These are phyloP conservation scores for Phragmatobia fuliginosa DNA, from an alignment of 2,888 invertebrate species.

Conservation along the genomic window DNA sequence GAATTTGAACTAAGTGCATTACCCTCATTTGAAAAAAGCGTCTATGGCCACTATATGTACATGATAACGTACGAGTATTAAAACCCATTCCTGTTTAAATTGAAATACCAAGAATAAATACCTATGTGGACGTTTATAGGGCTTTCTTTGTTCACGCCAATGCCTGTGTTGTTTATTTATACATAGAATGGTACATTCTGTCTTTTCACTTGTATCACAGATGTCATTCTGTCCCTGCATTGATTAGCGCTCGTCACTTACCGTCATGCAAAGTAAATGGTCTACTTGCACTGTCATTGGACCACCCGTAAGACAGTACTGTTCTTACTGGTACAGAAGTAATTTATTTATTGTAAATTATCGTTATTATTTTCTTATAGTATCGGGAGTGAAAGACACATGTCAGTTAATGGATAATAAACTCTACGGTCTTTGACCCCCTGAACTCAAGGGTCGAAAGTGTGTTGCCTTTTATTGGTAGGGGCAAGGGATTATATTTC, in stretches of 20 bases:
- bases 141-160: neutral
- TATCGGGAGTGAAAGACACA: neutral
- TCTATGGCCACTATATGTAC: no score
- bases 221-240: conserved; percentile 3
- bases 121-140: neutral
- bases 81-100: no score
- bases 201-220: neutral
- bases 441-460: no score
- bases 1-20: no score
- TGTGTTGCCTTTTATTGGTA: no score
- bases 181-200: neutral
- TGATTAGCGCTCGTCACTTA: conserved; percentile 3
- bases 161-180: neutral
- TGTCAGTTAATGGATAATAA: no score
- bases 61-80: no score
- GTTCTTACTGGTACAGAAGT: neutral
- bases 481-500: no score
- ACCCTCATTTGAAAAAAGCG: no score
- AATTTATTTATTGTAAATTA: neutral
- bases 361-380: neutral
- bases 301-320: neutral
- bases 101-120: no score
- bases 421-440: no score
- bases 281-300: conserved; percentile 5
- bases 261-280: neutral